Conservation (phyloP, 1,140 invertebrate genomes). For the Leptinotarsa texana region DNA sequence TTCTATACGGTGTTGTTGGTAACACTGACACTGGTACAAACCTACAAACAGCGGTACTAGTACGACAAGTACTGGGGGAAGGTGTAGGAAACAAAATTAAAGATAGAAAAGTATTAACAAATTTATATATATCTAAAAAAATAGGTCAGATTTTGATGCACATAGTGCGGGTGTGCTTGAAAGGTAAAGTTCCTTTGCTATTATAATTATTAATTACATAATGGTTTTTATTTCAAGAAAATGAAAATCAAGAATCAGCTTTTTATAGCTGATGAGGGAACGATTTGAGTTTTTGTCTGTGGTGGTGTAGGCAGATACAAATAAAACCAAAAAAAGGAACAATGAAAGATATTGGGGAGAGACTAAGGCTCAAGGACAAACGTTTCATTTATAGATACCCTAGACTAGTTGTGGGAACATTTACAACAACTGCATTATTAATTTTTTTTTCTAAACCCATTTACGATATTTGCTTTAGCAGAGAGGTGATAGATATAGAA, state of each 20-base stretch:
- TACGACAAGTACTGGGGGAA: no score
- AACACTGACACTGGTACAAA: no score
- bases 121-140: no score
- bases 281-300: conserved; percentile 63
- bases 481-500: conserved; percentile 36
- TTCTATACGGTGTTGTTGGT: no score
- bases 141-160: no score
- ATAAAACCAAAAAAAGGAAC: conserved; percentile 40
- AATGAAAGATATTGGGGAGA: conserved; percentile 48
- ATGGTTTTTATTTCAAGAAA: conserved; percentile 59
- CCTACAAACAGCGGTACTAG: no score
- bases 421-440: conserved; percentile 56
- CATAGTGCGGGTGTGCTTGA: conserved; percentile 69
- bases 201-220: neutral
- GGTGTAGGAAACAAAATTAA: no score
- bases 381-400: conserved; percentile 61
- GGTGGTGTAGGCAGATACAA: conserved; percentile 62
- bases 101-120: no score
- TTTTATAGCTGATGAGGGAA: conserved; percentile 68
- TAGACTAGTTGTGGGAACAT: conserved; percentile 57
- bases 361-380: conserved; percentile 49
- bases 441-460: conserved; percentile 70
- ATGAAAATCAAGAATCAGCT: conserved; percentile 68
- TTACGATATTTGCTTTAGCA: conserved; percentile 66
- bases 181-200: conserved; percentile 58